phyloP scores from a whole-genome alignment of 2,888 invertebrate genomes.

The Sisyra nigra region DNA sequence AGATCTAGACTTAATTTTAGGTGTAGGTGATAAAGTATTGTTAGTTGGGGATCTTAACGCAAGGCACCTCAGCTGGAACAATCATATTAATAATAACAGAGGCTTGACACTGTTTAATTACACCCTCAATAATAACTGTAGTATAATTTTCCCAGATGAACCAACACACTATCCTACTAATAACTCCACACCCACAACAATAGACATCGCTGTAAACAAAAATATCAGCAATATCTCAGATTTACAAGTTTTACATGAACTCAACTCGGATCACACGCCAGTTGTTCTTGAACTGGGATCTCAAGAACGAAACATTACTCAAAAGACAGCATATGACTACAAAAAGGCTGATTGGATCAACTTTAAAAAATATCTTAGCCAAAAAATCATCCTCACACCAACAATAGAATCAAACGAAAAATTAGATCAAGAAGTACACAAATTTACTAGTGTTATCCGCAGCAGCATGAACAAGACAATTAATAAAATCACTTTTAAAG shows the following conservation, averaged over 20 bases:
- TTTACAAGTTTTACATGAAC: slow-evolving; percentile 10
- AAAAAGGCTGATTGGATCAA: slow-evolving; percentile 7
- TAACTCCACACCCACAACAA: slow-evolving; percentile 14
- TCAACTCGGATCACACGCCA: slow-evolving; percentile 16
- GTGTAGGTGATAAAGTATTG: slow-evolving; percentile 12
- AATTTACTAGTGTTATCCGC: not conserved
- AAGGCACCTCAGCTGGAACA: slow-evolving; percentile 14
- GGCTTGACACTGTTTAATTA: slow-evolving; percentile 12
- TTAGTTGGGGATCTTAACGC: slow-evolving; percentile 15
- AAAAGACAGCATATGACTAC: not conserved
- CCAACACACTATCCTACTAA: slow-evolving; percentile 15
- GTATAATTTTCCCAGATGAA: slow-evolving; percentile 13
- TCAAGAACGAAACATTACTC: not conserved
- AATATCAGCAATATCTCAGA: slow-evolving; percentile 11
- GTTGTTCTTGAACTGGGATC: slow-evolving; percentile 10
- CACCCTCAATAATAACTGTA: slow-evolving; percentile 11
- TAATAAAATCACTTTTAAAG: not conserved
- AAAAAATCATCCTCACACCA: slow-evolving; percentile 5
- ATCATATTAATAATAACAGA: slow-evolving; percentile 12
- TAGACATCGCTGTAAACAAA: slow-evolving; percentile 16
- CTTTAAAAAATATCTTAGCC: slow-evolving; percentile 5
- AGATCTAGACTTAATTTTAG: slow-evolving; percentile 11
- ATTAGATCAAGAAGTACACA: no score
- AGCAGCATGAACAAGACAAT: not conserved
- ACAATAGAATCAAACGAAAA: slow-evolving; percentile 2